A percentile compares a stretch with the other conserved stretches of the same genome.
These are phyloP conservation scores for Morone saxatilis DNA, from an alignment of 2,113 vertebrate species.

Conservation along the genomic window DNA sequence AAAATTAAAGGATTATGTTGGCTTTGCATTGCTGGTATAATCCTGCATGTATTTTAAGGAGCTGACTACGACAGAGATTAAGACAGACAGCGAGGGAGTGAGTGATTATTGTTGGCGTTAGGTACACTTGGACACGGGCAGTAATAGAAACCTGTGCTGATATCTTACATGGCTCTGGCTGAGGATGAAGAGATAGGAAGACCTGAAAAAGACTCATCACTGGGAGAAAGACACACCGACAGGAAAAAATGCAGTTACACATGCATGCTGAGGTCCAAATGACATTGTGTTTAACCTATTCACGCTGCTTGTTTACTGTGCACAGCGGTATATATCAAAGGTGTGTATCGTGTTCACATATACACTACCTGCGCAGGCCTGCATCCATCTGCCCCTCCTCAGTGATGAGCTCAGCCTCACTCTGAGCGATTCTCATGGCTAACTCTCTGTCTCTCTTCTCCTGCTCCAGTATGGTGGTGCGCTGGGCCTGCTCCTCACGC, in stretches of 20 bases:
- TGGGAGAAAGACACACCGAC: constrained; percentile 76
- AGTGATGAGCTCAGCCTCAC: constrained; percentile 93
- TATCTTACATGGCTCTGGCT: constrained; percentile 81
- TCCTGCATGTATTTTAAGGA: constrained; percentile 51
- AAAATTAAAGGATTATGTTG: constrained; percentile 27
- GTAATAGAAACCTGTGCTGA: constrained; percentile 12
- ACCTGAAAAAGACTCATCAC: constrained; percentile 70
- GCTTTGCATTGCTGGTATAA: constrained; percentile 50
- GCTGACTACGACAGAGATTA: constrained; percentile 34
- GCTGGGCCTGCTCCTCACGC: constrained; percentile 91
- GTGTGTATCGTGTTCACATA: background rate
- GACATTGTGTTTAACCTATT: background rate
- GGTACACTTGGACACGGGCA: constrained; percentile 19
- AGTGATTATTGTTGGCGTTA: constrained; percentile 31
- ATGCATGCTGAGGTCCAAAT: constrained; percentile 18
- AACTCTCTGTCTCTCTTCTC: constrained; percentile 95
- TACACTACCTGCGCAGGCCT: constrained; percentile 90
- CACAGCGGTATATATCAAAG: background rate
- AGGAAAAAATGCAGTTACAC: constrained; percentile 52
- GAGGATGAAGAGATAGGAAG: constrained; percentile 74
- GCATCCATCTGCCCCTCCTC: constrained; percentile 90
- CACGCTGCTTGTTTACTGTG: constrained; percentile 9
- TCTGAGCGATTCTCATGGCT: constrained; percentile 96
- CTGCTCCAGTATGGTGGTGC: constrained; percentile 90
- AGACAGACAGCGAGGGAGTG: constrained; percentile 26